These are phyloP conservation scores for Epinotia nisella DNA, from an alignment of 2,888 invertebrate genomes.

Conservation along the genomic window DNA sequence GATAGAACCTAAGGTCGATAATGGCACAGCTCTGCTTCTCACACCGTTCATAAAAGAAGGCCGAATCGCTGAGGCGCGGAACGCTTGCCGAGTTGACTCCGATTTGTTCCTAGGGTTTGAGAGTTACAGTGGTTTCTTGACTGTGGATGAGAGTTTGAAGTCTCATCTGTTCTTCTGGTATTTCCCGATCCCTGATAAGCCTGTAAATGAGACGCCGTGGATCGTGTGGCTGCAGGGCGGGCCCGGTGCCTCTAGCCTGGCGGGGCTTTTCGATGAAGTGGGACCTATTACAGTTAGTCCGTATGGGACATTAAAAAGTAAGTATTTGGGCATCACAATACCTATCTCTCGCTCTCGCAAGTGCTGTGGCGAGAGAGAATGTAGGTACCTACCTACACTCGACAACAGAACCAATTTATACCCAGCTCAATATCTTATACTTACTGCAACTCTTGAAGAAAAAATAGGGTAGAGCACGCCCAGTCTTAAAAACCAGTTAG, in stretches of 20 bases:
- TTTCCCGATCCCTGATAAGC: conserved; percentile 85
- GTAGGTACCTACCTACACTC: not conserved
- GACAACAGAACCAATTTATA: too few species aligned
- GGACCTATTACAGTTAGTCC: conserved; percentile 64
- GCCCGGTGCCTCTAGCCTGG: conserved; percentile 89
- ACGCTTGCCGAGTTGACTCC: conserved; percentile 62
- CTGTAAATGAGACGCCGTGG: conserved; percentile 84
- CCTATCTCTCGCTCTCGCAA: not conserved
- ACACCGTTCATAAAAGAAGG: conserved; percentile 71
- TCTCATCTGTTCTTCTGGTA: conserved; percentile 95
- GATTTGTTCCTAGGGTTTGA: conserved; percentile 68
- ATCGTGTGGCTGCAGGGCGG: conserved; percentile 96
- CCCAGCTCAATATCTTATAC: too few species aligned
- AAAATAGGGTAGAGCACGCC: too few species aligned
- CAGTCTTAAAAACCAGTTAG: too few species aligned
- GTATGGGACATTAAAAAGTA: conserved; percentile 47
- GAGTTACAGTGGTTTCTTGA: conserved; percentile 85
- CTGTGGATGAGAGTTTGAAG: conserved; percentile 89
- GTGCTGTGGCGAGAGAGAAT: not conserved
- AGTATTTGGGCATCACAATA: conserved; percentile 30
- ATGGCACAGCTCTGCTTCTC: conserved; percentile 68
- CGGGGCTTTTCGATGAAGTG: conserved; percentile 75
- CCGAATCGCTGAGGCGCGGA: conserved; percentile 67
- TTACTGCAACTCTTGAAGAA: too few species aligned
- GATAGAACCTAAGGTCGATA: conserved; percentile 52